phyloP scores from a whole-genome alignment of 2,113 vertebrate species.

The Brienomyrus longianalis region DNA sequence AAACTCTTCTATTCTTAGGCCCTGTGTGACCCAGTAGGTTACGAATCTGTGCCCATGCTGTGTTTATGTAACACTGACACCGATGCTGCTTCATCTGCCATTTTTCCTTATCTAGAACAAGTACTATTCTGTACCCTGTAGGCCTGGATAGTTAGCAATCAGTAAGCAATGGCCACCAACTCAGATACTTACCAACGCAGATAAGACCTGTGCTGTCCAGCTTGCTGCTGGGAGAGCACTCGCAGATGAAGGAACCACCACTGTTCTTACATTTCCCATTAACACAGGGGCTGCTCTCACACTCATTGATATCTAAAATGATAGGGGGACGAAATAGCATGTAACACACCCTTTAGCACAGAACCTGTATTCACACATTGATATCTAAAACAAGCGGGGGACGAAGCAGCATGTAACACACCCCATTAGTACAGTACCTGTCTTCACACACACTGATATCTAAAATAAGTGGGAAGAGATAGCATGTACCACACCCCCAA shows the following conservation, averaged over 20 bases:
- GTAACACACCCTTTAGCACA: not conserved
- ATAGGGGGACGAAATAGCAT: not conserved
- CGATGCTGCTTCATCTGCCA: not conserved
- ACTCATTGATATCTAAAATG: constrained; percentile 73
- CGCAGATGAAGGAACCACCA: constrained; percentile 72
- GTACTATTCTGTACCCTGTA: not conserved
- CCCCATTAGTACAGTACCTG: not conserved
- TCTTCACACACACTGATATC: constrained; percentile 59
- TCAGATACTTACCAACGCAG: constrained; percentile 63
- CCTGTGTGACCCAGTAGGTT: not conserved
- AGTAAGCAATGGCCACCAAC: not conserved
- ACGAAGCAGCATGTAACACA: not conserved
- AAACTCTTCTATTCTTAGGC: not conserved
- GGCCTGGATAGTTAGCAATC: not conserved
- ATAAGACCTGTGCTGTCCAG: constrained; percentile 67
- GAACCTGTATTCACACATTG: constrained; percentile 38
- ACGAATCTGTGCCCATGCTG: not conserved
- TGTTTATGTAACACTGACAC: not conserved
- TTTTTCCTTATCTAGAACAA: not conserved
- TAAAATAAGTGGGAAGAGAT: constrained; percentile 38
- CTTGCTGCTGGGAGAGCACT: constrained; percentile 71
- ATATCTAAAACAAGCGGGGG: constrained; percentile 55
- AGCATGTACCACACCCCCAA: not conserved
- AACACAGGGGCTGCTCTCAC: constrained; percentile 69
- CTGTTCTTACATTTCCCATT: constrained; percentile 74